Conservation (phyloP, 2,113 vertebrate genomes). For the Passer domesticus region DNA sequence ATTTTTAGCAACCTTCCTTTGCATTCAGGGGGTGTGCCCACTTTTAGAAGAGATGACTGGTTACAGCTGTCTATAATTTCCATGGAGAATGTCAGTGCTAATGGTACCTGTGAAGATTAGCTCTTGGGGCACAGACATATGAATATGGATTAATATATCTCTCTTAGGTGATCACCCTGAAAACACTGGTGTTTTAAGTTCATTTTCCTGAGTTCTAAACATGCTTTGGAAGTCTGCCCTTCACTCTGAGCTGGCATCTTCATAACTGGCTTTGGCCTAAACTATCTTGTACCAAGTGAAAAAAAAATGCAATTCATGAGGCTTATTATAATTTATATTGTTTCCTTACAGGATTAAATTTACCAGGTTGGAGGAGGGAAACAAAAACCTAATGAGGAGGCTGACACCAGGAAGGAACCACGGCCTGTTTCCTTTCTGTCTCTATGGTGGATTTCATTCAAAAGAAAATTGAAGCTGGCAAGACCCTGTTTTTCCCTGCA, state of each 20-base stretch:
- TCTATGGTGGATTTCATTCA: slow-evolving; percentile 71
- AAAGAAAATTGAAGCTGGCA: slow-evolving; percentile 78
- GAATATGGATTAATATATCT: background rate
- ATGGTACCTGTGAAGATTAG: background rate
- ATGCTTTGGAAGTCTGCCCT: background rate
- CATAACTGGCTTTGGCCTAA: background rate
- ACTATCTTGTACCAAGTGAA: background rate
- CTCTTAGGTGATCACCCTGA: background rate
- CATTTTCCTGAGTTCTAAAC: background rate
- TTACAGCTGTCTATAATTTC: background rate
- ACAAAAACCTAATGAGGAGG: slow-evolving; percentile 66
- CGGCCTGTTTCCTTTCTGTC: slow-evolving; percentile 68
- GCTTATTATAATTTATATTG: slow-evolving; percentile 66
- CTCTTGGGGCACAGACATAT: background rate
- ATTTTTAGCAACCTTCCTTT: background rate
- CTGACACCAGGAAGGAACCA: slow-evolving; percentile 54
- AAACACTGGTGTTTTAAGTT: background rate
- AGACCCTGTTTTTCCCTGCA: slow-evolving; percentile 73
- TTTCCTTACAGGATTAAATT: slow-evolving; percentile 75
- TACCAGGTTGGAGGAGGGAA: slow-evolving; percentile 72
- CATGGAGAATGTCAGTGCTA: background rate
- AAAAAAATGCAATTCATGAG: background rate
- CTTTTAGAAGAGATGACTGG: background rate
- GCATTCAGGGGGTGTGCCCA: background rate
- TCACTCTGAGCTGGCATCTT: background rate